Evolutionary conservation across 2,113 vertebrate species (phyloP), one percentile per base, ranked within the genome.

Genomic region (Brachirus orientalis): DNA sequence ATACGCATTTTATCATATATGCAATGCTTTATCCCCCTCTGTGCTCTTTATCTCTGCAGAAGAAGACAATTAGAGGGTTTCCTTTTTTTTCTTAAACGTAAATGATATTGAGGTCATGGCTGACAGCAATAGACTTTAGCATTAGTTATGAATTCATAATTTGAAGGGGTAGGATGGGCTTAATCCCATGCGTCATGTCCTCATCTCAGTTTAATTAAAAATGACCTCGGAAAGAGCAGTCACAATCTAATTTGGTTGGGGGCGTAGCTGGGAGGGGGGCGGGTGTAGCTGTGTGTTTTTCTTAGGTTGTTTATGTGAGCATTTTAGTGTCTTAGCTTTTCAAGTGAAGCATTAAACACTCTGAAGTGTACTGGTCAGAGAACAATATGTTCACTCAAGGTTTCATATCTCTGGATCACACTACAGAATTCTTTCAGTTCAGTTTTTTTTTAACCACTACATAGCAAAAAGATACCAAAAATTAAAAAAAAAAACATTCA

Each of bases 181-280:
- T 90, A 89, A 90, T 93, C 87, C 90, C 82, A 71, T 77, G 83
- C 85, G 88, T 82, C 87, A 79, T 87, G 83, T 90, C 87, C 86
- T 89, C 83, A 85, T 89, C 89, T 86, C 77, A 63, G 72, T 91
- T 91, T 92, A 92, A 92, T 92, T 91, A 92, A 91, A 92, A 86
- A 82, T 92, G 88, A 91, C 87, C 86, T 87, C 85, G 47, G 87
- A 92, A 88, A 83, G 87, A 90, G 88, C 88, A 86, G 88, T 92
- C 86, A 89, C 83, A 87, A 89, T 91, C 83, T 91, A 89, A 90
- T 92, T 90, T 88, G 72, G 70, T 63, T 82, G 74, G 61, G 79
- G 72, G 73, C 79, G 62, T 86, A 79, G 83, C 76, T 58, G 59
- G 69, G 61, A 73, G 52, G 59, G 79, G 73, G 43, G 73, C 69